Evolutionary conservation across 2,888 invertebrate species (phyloP).

Genomic region (Drosophila nigricruria): DNA sequence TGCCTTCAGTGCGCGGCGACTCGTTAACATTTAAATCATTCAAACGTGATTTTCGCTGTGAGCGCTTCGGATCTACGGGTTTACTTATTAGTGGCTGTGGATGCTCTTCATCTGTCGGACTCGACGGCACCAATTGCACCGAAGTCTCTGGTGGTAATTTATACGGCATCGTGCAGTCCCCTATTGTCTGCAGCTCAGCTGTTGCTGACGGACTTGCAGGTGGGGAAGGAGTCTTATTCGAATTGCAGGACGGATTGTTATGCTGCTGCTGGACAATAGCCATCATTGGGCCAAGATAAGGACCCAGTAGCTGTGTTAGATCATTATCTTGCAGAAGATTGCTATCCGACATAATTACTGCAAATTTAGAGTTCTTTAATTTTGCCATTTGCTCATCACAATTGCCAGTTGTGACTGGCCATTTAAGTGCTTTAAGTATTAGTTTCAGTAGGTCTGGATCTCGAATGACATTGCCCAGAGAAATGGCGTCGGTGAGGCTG

Average conservation of each 20-base stretch:
- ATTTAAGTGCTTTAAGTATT: slow-evolving; percentile 85
- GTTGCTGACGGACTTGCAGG: slow-evolving; percentile 35
- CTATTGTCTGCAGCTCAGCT: slow-evolving; percentile 41
- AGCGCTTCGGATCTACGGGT: slow-evolving; percentile 8
- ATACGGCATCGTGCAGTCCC: slow-evolving; percentile 79
- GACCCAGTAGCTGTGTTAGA: slow-evolving; percentile 83
- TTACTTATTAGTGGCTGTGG: slow-evolving; percentile 18
- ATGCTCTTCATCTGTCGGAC: slow-evolving; percentile 68
- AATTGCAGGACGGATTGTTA: slow-evolving; percentile 41
- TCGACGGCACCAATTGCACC: slow-evolving; percentile 83
- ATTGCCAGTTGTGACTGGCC: slow-evolving; percentile 81
- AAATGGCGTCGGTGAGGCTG: slow-evolving; percentile 79
- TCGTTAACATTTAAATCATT: slow-evolving; percentile 31
- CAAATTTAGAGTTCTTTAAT: slow-evolving; percentile 82
- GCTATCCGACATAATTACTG: slow-evolving; percentile 82
- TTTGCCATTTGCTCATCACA: slow-evolving; percentile 81
- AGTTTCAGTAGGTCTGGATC: slow-evolving; percentile 84
- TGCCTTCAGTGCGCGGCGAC: not conserved
- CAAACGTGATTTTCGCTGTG: slow-evolving; percentile 34
- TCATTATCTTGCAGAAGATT: slow-evolving; percentile 84
- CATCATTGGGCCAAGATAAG: slow-evolving; percentile 80
- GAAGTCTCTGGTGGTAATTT: slow-evolving; percentile 85
- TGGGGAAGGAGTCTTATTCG: slow-evolving; percentile 26
- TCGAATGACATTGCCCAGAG: slow-evolving; percentile 83
- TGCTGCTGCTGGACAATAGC: slow-evolving; percentile 72